These are phyloP conservation scores for Bombus balteatus DNA, from an alignment of 1,140 invertebrate species.

Conservation along the genomic window DNA sequence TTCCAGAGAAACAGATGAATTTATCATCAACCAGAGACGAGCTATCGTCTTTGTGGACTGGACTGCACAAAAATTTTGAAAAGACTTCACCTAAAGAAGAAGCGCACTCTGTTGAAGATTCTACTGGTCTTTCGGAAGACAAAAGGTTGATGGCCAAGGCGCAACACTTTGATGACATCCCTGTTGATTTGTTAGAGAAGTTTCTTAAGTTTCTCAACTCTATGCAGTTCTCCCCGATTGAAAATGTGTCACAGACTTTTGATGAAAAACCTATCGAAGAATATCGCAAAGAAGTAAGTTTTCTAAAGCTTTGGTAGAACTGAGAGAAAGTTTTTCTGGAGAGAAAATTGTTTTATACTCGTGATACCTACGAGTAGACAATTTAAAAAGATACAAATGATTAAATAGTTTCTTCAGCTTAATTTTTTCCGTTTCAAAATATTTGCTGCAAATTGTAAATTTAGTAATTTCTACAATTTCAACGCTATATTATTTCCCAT, in stretches of 20 bases:
- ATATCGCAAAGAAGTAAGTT: neutral
- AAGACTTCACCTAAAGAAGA: neutral
- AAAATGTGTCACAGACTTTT: neutral
- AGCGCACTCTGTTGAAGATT: too few species aligned
- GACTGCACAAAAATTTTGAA: neutral
- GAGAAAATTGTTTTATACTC: neutral
- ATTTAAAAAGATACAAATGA: neutral
- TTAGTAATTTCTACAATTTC: neutral
- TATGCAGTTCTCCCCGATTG: neutral
- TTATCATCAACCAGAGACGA: neutral
- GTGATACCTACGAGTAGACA: neutral
- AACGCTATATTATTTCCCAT: neutral
- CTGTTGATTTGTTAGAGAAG: neutral
- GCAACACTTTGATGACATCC: neutral
- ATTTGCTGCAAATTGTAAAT: too few species aligned
- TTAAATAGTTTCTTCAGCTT: neutral
- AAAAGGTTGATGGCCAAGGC: neutral
- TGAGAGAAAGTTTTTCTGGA: neutral
- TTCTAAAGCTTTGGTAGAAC: too few species aligned
- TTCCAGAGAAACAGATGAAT: neutral
- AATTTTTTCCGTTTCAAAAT: neutral
- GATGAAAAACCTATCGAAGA: neutral
- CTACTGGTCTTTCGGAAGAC: neutral
- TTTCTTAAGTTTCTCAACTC: slow-evolving; percentile 13
- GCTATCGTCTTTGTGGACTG: neutral